Percentiles rank a stretch among this genome's conserved stretches.
Conservation (phyloP, 2,888 invertebrate species). For the Schizaphis graminum region DNA sequence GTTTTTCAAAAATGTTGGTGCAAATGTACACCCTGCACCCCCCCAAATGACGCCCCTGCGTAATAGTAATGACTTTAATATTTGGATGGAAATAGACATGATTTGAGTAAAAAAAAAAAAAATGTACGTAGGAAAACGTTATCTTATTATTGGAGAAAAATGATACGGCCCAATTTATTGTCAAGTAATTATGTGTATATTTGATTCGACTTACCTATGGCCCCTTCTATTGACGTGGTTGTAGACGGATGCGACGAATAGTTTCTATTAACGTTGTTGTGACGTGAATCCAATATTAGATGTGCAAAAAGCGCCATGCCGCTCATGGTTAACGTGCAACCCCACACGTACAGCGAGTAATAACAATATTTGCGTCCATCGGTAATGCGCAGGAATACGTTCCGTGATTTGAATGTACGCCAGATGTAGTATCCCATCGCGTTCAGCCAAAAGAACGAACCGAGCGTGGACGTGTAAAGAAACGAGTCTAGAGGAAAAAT, state of each 20-base stretch:
- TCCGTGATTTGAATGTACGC: conserved; percentile 89
- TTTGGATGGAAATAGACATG: neutral
- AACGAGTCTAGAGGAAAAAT: conserved; percentile 76
- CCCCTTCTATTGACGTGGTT: conserved; percentile 58
- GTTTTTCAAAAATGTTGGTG: no score
- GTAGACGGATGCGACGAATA: conserved; percentile 37
- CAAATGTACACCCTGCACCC: no score
- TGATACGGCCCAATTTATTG: neutral
- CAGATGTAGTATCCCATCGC: conserved; percentile 89
- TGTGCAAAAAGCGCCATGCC: conserved; percentile 85
- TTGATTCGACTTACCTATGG: conserved; percentile 61
- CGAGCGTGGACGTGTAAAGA: conserved; percentile 82
- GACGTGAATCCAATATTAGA: conserved; percentile 80
- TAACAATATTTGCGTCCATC: conserved; percentile 90
- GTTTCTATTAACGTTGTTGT: conserved; percentile 11
- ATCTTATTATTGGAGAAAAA: neutral
- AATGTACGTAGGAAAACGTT: neutral
- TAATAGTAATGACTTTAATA: neutral
- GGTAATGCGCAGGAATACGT: conserved; percentile 86
- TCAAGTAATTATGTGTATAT: neutral
- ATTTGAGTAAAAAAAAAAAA: neutral
- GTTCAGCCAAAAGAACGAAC: conserved; percentile 89
- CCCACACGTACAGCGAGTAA: conserved; percentile 87
- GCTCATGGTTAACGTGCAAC: conserved; percentile 80
- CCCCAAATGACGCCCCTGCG: no score